These are phyloP conservation scores for Luehdorfia chinensis DNA, from an alignment of 1,140 invertebrate genomes.

Conservation along the genomic window DNA sequence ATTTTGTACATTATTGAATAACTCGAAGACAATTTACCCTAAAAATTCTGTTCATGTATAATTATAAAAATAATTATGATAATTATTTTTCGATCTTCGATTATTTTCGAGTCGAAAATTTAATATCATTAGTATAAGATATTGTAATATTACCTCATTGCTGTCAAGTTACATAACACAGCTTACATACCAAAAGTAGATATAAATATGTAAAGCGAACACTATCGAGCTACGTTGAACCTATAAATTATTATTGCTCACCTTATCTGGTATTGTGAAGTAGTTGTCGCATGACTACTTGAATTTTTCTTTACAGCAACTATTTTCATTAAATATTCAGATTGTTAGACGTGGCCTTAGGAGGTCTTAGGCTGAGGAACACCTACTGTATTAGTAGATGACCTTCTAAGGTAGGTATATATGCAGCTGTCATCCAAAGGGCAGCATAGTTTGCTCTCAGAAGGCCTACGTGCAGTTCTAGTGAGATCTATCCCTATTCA, in stretches of 20 bases:
- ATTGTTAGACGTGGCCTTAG: slow-evolving; percentile 47
- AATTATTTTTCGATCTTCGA: too few relatives aligned
- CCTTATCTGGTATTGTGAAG: slow-evolving; percentile 35
- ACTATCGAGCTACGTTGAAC: slow-evolving; percentile 21
- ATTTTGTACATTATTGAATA: too few relatives aligned
- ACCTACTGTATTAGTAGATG: slow-evolving; percentile 32
- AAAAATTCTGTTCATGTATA: too few relatives aligned
- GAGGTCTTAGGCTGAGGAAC: slow-evolving; percentile 39
- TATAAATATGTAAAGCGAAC: slow-evolving; percentile 14
- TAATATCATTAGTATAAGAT: too few relatives aligned
- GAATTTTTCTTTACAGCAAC: slow-evolving; percentile 42
- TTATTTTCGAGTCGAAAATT: too few relatives aligned
- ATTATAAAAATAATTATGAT: too few relatives aligned
- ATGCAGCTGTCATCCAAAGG: slow-evolving; percentile 43
- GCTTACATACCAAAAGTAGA: not conserved
- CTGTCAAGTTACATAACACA: not conserved
- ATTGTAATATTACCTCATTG: too few relatives aligned
- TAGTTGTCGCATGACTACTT: slow-evolving; percentile 21
- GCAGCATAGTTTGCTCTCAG: slow-evolving; percentile 61
- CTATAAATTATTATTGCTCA: slow-evolving; percentile 45
- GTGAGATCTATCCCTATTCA: slow-evolving; percentile 50
- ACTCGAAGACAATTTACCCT: too few relatives aligned
- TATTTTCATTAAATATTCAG: slow-evolving; percentile 59
- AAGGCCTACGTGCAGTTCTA: slow-evolving; percentile 66
- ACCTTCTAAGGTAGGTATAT: slow-evolving; percentile 65